Base-by-base conservation (phyloP, 2,797 vertebrate genomes). In the Dendrocincla fuliginosa region DNA sequence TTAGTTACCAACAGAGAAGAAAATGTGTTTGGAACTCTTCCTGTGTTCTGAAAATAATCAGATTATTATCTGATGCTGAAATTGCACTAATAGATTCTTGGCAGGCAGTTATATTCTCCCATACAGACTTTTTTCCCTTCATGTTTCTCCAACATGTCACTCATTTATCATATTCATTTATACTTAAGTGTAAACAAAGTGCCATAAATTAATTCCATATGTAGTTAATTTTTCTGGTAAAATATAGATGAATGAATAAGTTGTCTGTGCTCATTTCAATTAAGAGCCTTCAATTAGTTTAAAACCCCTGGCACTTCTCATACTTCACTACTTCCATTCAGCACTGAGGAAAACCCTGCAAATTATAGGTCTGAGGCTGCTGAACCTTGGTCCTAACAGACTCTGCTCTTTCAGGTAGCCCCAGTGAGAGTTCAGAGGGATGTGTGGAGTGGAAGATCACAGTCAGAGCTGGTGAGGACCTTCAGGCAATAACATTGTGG, bases 151-250 rank as follows among this genome's bases (percentile, higher is more conserved):
- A 85, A 94, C 60, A 57, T 79, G 60, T 63, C 67, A 90, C 30
- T 93, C 69, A 84, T 65, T 95, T 91, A 92, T 88, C 46, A 57
- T 73, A 81, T 69, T 82, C 8, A 84, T 95, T 86, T 87, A 84
- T 70, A 79, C 41, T 57, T 90, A 71, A 59, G 53, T 79, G n/a
- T 82, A 96, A 96, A 91, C 74, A 94, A 74, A 81, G 27, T 68
- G 23, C 60, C 63, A 89, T 87, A 94, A 93, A 96, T 96, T 89
- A 94, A 78, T 90, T 82, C 41, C 22, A 25, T 7, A 61, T 74
- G 33, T 52, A 78, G 61, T 39, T 87, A 93, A 75, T 69, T 90
- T 89, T 93, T 63, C 70, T 90, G 65, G 59, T 61, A 92, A 82
- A 93, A 87, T 75, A 82, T n/a, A 44, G 65, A 93, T 85, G 89